Percentiles rank a stretch among this genome's conserved stretches.
These are phyloP conservation scores for Poecilia wingei DNA, from an alignment of 2,797 vertebrate genomes.

Conservation along the genomic window DNA sequence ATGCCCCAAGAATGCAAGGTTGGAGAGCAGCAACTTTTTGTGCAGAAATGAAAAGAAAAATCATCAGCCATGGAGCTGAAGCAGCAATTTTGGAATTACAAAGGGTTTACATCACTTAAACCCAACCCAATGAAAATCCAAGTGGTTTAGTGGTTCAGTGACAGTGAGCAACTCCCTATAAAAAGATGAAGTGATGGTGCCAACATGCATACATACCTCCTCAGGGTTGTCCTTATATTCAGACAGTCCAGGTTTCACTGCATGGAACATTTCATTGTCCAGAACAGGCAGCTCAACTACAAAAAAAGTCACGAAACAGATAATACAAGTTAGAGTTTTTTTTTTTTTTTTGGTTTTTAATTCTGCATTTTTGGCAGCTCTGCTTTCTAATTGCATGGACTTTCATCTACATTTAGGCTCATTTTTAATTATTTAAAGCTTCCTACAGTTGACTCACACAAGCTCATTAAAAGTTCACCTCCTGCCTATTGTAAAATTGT, in stretches of 20 bases:
- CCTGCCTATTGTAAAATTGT: slow-evolving; percentile 60
- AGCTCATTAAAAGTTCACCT: slow-evolving; percentile 59
- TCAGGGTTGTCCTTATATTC: slow-evolving; percentile 92
- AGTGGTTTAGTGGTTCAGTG: slow-evolving; percentile 49
- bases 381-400: slow-evolving; percentile 2
- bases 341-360: too few species aligned
- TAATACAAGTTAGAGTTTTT: slow-evolving; percentile 12
- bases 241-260: slow-evolving; percentile 96
- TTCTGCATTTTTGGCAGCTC: not conserved
- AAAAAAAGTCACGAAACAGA: slow-evolving; percentile 40
- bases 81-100: slow-evolving; percentile 57
- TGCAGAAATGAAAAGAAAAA: not conserved
- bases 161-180: slow-evolving; percentile 47
- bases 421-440: slow-evolving; percentile 34
- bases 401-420: slow-evolving; percentile 49
- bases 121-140: slow-evolving; percentile 60
- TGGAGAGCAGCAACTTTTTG: not conserved
- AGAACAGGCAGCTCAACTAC: slow-evolving; percentile 88
- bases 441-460: slow-evolving; percentile 59
- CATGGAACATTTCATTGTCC: slow-evolving; percentile 95
- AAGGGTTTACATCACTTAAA: slow-evolving; percentile 56
- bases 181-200: slow-evolving; percentile 45
- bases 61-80: not conserved
- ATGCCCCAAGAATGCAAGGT: not conserved
- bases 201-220: slow-evolving; percentile 82